A percentile compares a stretch with the other conserved stretches of the same genome.
These are phyloP conservation scores for Piscicola geometra DNA, from an alignment of 2,888 invertebrate species.

Conservation along the genomic window DNA sequence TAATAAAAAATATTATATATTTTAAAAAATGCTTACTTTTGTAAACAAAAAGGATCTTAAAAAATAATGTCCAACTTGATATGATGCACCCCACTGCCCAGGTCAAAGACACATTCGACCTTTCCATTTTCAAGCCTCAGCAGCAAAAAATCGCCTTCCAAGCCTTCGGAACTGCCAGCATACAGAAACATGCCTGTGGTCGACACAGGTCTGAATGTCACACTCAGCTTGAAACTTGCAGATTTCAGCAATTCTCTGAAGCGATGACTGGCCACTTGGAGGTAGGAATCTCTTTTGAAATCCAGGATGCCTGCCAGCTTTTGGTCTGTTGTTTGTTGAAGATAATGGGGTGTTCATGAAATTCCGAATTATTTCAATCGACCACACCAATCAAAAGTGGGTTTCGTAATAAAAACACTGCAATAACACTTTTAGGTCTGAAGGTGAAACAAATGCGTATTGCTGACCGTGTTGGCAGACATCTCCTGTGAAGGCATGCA, in stretches of 20 bases:
- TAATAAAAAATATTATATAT: too few relatives aligned
- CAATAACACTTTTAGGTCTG: too few relatives aligned
- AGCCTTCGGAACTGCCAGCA: conserved; percentile 81
- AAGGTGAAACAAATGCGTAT: too few relatives aligned
- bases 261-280: conserved; percentile 78
- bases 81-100: conserved; percentile 80
- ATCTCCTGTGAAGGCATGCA: conserved; percentile 84
- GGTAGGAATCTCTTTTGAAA: conserved; percentile 87
- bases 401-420: too few relatives aligned
- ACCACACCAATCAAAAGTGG: too few relatives aligned
- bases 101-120: conserved; percentile 80
- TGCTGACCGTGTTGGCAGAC: conserved; percentile 74
- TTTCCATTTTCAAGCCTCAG: conserved; percentile 74
- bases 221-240: conserved; percentile 68
- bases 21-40: background rate
- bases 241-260: conserved; percentile 79
- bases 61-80: conserved; percentile 65
- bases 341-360: too few relatives aligned
- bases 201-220: conserved; percentile 71
- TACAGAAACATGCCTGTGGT: conserved; percentile 69
- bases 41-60: background rate
- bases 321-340: background rate
- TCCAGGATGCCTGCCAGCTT: conserved; percentile 64
- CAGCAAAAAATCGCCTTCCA: conserved; percentile 81
- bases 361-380: too few relatives aligned